Evolutionary conservation across 2,113 vertebrate species (phyloP).

Genomic region (Tapirus terrestris): DNA sequence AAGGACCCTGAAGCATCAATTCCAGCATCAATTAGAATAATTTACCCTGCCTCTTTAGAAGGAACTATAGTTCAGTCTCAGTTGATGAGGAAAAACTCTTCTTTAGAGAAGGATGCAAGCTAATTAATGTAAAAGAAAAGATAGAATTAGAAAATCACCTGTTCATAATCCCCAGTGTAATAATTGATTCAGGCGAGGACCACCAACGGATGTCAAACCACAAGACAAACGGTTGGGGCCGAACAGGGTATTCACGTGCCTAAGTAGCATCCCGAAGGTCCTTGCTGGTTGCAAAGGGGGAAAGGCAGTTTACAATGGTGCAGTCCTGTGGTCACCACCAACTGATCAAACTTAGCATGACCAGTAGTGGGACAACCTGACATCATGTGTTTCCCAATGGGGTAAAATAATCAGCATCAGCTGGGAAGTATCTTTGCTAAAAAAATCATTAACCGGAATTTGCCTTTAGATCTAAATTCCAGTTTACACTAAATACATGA

Average conservation of each 20-base stretch:
- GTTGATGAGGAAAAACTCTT: not conserved
- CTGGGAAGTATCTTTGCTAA: not conserved
- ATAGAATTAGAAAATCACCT: conserved; percentile 11
- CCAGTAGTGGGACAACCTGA: not conserved
- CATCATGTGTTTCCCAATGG: not conserved
- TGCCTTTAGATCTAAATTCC: not conserved
- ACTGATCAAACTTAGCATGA: not conserved
- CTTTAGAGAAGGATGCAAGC: not conserved
- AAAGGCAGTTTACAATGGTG: too few species aligned
- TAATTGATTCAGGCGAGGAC: not conserved
- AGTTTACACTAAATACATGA: not conserved
- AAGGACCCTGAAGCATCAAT: not conserved
- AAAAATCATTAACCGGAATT: not conserved
- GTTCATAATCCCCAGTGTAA: not conserved
- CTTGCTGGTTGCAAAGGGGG: not conserved
- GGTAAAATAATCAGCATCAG: not conserved
- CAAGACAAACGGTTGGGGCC: not conserved
- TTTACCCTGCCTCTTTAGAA: not conserved
- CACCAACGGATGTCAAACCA: not conserved
- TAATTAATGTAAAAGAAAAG: not conserved
- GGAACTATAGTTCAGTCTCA: not conserved
- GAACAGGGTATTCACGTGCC: not conserved
- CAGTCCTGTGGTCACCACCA: not conserved
- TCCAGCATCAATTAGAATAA: not conserved
- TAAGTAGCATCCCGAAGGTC: not conserved